Base-by-base conservation (phyloP, 2,797 vertebrate species). In the Mycteria americana region DNA sequence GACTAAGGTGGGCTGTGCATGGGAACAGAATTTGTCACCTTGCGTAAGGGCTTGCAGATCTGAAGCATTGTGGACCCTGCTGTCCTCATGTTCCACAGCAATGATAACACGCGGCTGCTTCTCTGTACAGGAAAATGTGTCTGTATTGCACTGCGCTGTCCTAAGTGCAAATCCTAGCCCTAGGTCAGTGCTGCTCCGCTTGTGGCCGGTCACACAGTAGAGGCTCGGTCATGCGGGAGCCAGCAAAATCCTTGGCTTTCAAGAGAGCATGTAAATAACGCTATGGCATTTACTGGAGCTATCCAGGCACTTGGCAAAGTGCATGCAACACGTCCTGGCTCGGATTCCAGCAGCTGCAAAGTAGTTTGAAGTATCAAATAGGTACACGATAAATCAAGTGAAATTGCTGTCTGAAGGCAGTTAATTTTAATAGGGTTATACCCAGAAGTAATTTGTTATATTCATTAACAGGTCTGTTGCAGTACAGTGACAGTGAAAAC, bases 191-290 rank as follows among this genome's bases (percentile, higher is more conserved):
- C 78, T 13, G 43, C 51, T 39, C 18, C 13, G 1, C 18, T 23
- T 1, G 0, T 3, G 46, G 37, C 45, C 13, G 7, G 19, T 16
- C 24, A 5, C 28, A 0, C 31, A 6, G 41, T 1, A 8, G 17
- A 27, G 43, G 45, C 39, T 45, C 5, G 1, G 28, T 25, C 75
- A 50, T 64, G 74, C 43, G 13, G 64, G 64, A 93, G 80, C 60
- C 75, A 30, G 60, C 88, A 12, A 5, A 62, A 9, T 1, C 84
- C 56, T 56, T 31, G 88, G 76, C 73, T 73, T 64, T 59, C 21
- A 22, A 65, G 73, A 43, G 83, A 68, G 88, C 50, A 0, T 31
- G 86, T 62, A 39, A 86, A 51, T 41, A 86, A 64, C 0, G 17
- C 63, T 11, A 0, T 5, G 43, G 89, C 46, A 3, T 59, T 50